Percentiles rank a stretch among this genome's conserved stretches.
Evolutionary conservation across 2,113 vertebrate genomes (phyloP).

Genomic region (Arvicanthis niloticus): DNA sequence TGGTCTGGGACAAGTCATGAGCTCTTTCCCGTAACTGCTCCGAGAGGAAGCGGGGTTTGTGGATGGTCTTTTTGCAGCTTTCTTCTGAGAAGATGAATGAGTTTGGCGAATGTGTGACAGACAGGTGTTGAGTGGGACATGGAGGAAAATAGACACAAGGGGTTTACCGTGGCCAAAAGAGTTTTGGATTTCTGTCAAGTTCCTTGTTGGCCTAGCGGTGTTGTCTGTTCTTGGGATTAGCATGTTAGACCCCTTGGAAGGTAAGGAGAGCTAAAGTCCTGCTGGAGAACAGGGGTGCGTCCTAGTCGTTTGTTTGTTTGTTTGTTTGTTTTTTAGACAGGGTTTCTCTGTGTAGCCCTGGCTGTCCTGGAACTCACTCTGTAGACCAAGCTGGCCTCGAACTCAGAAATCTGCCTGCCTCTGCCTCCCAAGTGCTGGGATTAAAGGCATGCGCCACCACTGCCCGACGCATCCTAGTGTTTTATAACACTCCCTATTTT

Average conservation of each 20-base stretch:
- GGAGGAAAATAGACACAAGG: neutral
- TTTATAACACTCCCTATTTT: conserved; percentile 9
- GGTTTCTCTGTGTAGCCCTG: too few species aligned
- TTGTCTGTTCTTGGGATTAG: conserved; percentile 41
- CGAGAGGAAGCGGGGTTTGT: neutral
- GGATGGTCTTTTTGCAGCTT: neutral
- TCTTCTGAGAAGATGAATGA: conserved; percentile 14
- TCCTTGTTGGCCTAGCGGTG: neutral
- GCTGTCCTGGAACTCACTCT: too few species aligned
- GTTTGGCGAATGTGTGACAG: neutral
- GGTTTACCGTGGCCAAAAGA: conserved; percentile 1
- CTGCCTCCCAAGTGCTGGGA: too few species aligned
- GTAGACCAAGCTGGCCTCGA: too few species aligned
- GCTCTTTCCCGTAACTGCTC: neutral
- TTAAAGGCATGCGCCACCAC: too few species aligned
- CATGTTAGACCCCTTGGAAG: neutral
- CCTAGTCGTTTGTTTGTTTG: neutral
- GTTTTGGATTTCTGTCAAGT: conserved; percentile 57
- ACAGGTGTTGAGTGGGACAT: neutral
- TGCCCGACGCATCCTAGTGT: neutral
- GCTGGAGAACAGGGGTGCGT: neutral
- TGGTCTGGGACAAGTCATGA: neutral
- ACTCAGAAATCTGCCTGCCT: too few species aligned
- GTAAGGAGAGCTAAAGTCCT: neutral
- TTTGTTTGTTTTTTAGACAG: too few species aligned